These are phyloP conservation scores for Callocephalon fimbriatum DNA, from an alignment of 2,113 vertebrate genomes.

Conservation along the genomic window DNA sequence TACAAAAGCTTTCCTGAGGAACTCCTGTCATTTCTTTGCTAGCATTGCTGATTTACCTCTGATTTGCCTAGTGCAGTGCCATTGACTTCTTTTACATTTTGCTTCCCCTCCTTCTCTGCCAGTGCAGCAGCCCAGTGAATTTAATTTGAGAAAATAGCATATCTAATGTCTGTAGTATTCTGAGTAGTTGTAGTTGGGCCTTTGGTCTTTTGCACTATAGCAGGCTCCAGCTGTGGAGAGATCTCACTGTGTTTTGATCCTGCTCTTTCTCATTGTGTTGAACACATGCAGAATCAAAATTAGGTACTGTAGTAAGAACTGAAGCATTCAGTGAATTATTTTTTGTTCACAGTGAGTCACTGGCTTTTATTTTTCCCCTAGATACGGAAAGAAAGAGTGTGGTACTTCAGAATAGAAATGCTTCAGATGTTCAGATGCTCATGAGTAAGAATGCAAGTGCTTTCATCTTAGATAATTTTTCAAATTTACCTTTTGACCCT, in stretches of 20 bases:
- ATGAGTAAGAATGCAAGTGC: neutral
- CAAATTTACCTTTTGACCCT: conserved; percentile 32
- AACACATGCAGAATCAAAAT: conserved; percentile 71
- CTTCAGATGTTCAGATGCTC: neutral
- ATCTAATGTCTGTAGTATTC: neutral
- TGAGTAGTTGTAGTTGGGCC: conserved; percentile 16
- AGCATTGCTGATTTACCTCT: conserved; percentile 35
- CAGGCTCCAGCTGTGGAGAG: conserved; percentile 48
- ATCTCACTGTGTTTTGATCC: conserved; percentile 59
- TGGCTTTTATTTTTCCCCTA: neutral
- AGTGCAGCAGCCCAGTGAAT: conserved; percentile 40
- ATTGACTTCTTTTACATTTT: conserved; percentile 37
- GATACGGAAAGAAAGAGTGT: neutral
- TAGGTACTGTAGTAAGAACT: conserved; percentile 32
- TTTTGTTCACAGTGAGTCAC: conserved; percentile 32
- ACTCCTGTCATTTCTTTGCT: conserved; percentile 37
- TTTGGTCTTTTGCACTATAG: conserved; percentile 41
- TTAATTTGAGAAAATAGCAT: conserved; percentile 67
- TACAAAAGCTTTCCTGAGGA: conserved; percentile 54
- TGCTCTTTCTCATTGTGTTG: conserved; percentile 45
- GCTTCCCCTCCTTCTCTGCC: conserved; percentile 36
- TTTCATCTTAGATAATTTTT: neutral
- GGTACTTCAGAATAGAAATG: neutral
- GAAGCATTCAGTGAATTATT: conserved; percentile 13
- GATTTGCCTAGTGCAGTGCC: conserved; percentile 33